Evolutionary conservation across 30 jellyfish, hydroid and myxozoan species (phyloP).

Genomic region (Aurelia coerulea): DNA sequence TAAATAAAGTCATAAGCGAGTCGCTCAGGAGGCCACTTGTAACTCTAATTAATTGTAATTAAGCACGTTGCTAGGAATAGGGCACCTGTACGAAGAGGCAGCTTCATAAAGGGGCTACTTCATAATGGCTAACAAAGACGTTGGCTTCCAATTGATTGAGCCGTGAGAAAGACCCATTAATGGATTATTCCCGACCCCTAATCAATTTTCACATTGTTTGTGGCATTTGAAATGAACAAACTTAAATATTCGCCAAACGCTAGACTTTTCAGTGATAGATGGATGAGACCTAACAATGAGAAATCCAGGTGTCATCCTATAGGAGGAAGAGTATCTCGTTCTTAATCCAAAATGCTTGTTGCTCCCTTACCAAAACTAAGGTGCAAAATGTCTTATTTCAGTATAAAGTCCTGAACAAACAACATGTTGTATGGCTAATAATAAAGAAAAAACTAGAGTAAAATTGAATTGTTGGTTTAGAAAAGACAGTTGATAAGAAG

Average conservation of each 20-base stretch:
- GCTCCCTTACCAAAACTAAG: too few relatives aligned
- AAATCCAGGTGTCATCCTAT: too few relatives aligned
- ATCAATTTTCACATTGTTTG: not conserved
- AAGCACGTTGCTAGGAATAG: slow-evolving; percentile 42
- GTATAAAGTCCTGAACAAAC: slow-evolving; percentile 56
- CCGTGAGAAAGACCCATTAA: slow-evolving; percentile 41
- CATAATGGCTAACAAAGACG: slow-evolving; percentile 52
- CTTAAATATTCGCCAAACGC: too few relatives aligned
- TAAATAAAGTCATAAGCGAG: not conserved
- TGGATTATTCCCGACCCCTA: not conserved
- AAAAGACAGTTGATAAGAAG: slow-evolving; percentile 16
- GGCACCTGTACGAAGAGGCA: slow-evolving; percentile 65
- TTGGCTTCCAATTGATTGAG: not conserved
- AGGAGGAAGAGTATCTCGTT: too few relatives aligned
- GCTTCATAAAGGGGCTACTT: slow-evolving; percentile 44
- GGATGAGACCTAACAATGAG: too few relatives aligned
- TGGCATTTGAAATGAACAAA: too few relatives aligned
- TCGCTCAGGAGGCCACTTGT: slow-evolving; percentile 65
- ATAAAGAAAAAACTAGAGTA: slow-evolving; percentile 6
- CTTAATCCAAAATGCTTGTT: too few relatives aligned
- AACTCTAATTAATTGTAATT: slow-evolving; percentile 42
- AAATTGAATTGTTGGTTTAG: slow-evolving; percentile 17
- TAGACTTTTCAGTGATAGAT: too few relatives aligned
- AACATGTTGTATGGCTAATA: slow-evolving; percentile 21
- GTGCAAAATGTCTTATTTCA: not conserved